Evolutionary conservation across 2,888 invertebrate species (phyloP).

Genomic region (Strigamia transsilvanica): DNA sequence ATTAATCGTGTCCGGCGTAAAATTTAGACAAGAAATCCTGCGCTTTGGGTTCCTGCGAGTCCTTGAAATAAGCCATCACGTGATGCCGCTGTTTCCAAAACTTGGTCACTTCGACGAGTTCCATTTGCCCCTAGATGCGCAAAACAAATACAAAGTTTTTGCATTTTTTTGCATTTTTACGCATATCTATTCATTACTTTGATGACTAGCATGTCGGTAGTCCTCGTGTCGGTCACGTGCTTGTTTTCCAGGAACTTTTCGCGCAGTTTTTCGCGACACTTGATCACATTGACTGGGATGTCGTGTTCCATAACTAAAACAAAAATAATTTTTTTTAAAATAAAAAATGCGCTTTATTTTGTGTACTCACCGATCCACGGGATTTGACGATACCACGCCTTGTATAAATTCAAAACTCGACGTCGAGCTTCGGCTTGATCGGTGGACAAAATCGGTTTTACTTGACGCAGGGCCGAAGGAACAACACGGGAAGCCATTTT

Average conservation of each 20-base stretch:
- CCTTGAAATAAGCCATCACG: constrained; percentile 87
- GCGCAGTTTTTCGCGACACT: constrained; percentile 77
- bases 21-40: constrained; percentile 93
- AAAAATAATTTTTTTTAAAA: neutral
- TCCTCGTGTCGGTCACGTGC: constrained; percentile 82
- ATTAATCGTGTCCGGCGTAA: constrained; percentile 69
- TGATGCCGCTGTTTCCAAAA: constrained; percentile 90
- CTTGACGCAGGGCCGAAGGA: constrained; percentile 70
- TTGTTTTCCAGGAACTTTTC: constrained; percentile 81
- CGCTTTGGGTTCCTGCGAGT: constrained; percentile 83
- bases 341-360: neutral
- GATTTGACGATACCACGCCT: constrained; percentile 92
- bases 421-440: constrained; percentile 79
- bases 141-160: constrained; percentile 59
- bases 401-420: constrained; percentile 87
- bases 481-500: constrained; percentile 45
- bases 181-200: constrained; percentile 73
- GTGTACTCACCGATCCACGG: constrained; percentile 85
- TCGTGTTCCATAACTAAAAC: constrained; percentile 83
- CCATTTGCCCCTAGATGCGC: constrained; percentile 88
- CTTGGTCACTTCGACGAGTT: constrained; percentile 83
- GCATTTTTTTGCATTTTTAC: neutral
- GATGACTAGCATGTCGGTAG: constrained; percentile 89
- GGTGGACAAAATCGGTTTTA: constrained; percentile 84
- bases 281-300: constrained; percentile 76